A percentile compares a stretch with the other conserved stretches of the same genome.
Conservation (phyloP, 2,797 vertebrate species). For the Takifugu rubripes region DNA sequence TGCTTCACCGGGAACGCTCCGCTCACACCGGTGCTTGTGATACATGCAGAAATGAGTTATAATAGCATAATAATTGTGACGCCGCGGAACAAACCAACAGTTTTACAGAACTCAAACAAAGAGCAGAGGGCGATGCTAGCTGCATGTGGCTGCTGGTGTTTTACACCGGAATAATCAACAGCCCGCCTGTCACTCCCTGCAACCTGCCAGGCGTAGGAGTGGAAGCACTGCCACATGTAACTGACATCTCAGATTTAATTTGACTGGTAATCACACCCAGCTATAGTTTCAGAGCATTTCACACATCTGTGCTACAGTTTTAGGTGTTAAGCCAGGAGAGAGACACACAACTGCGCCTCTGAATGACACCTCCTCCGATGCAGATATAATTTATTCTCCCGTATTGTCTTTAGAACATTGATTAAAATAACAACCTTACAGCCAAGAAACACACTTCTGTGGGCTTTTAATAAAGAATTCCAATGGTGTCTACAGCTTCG, state of each 20-base stretch:
- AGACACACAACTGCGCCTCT: slow-evolving; percentile 64
- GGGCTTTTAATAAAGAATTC: slow-evolving; percentile 13
- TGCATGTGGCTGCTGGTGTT: slow-evolving; percentile 46
- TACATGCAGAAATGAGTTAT: too few species aligned
- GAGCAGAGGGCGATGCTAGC: slow-evolving; percentile 25
- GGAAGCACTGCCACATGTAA: slow-evolving; percentile 69
- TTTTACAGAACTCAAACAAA: slow-evolving; percentile 40
- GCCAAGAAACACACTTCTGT: neutral
- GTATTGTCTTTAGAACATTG: slow-evolving; percentile 43
- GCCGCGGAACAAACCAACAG: neutral
- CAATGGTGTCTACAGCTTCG: neutral
- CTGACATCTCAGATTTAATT: slow-evolving; percentile 80
- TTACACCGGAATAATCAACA: slow-evolving; percentile 65
- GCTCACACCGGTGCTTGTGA: too few species aligned
- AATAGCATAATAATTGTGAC: too few species aligned
- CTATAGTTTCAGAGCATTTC: slow-evolving; percentile 77
- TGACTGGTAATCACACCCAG: slow-evolving; percentile 81
- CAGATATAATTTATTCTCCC: slow-evolving; percentile 47
- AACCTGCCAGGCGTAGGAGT: slow-evolving; percentile 65
- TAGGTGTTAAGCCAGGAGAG: slow-evolving; percentile 69
- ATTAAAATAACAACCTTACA: slow-evolving; percentile 25
- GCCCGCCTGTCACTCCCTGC: slow-evolving; percentile 60
- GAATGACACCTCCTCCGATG: slow-evolving; percentile 56
- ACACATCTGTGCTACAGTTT: slow-evolving; percentile 72
- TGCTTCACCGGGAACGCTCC: too few species aligned